These are phyloP conservation scores for Lagopus muta DNA, from an alignment of 2,113 vertebrate genomes.

Conservation along the genomic window DNA sequence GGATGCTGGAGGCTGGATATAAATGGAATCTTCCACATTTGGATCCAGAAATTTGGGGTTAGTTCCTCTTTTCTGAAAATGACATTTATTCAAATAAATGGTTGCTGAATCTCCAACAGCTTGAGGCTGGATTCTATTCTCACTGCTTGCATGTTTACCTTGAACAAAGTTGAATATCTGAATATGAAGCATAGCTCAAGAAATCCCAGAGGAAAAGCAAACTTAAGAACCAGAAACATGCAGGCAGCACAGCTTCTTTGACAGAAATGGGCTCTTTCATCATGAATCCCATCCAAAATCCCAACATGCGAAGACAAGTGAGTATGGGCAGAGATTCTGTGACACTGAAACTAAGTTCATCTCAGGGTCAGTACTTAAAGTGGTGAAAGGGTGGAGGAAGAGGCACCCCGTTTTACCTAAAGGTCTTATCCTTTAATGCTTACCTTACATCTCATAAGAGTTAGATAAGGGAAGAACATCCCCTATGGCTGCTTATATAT, in stretches of 20 bases:
- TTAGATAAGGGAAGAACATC: not conserved
- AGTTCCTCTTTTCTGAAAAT: not conserved
- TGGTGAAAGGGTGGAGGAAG: not conserved
- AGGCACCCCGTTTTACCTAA: not conserved
- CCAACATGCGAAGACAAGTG: not conserved
- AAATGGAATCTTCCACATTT: not conserved
- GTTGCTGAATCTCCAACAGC: not conserved
- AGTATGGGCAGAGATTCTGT: not conserved
- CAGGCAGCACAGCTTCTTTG: not conserved
- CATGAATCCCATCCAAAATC: not conserved
- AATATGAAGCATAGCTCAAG: not conserved
- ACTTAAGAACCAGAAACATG: slow-evolving; percentile 20
- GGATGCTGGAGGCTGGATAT: not conserved
- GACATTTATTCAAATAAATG: not conserved
- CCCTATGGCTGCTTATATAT: not conserved
- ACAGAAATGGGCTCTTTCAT: not conserved
- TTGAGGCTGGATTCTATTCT: not conserved
- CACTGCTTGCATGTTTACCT: not conserved
- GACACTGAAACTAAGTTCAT: not conserved
- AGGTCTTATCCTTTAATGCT: not conserved
- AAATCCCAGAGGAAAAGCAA: slow-evolving; percentile 5
- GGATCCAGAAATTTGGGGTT: not conserved
- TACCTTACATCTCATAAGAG: not conserved
- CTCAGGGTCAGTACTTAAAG: not conserved
- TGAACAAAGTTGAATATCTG: slow-evolving; percentile 38